Evolutionary conservation across 2,113 vertebrate genomes (phyloP).

Genomic region (Odontesthes bonariensis): DNA sequence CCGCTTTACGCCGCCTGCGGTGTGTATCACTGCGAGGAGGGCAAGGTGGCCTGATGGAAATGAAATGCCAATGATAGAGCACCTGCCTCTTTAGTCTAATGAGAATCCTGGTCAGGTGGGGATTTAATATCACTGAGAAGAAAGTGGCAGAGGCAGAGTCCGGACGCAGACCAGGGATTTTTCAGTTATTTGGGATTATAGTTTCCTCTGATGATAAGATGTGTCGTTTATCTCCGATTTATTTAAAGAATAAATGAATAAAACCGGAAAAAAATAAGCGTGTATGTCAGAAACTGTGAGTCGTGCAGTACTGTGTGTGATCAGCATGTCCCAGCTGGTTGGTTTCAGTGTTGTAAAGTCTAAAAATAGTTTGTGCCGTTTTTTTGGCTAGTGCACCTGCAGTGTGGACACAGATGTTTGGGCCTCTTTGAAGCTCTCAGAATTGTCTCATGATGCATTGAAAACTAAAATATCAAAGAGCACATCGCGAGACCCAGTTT

Average conservation of each 20-base stretch:
- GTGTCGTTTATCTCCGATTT: conserved; percentile 35
- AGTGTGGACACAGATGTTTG: conserved; percentile 39
- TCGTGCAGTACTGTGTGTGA: conserved; percentile 2
- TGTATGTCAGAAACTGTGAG: background rate
- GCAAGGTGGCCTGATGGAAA: conserved; percentile 54
- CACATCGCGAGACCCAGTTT: background rate
- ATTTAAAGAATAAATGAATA: too few species aligned
- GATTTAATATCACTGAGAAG: conserved; percentile 61
- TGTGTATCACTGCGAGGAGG: conserved; percentile 46
- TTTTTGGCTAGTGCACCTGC: conserved; percentile 55
- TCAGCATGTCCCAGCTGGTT: conserved; percentile 42
- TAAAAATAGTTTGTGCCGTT: conserved; percentile 21
- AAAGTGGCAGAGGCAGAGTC: conserved; percentile 32
- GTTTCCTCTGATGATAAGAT: conserved; percentile 4
- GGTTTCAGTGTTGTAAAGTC: conserved; percentile 15
- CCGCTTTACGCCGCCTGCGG: conserved; percentile 15
- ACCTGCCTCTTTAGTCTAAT: conserved; percentile 72
- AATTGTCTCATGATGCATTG: conserved; percentile 24
- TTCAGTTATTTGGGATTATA: conserved; percentile 46
- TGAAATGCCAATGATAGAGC: conserved; percentile 62
- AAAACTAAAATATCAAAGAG: conserved; percentile 31
- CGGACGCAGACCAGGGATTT: conserved; percentile 21
- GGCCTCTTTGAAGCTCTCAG: conserved; percentile 43
- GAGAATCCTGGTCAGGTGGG: conserved; percentile 67
- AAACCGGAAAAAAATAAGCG: too few species aligned